phyloP scores from a whole-genome alignment of 2,797 vertebrate species.

The Macroramphosus scolopax region DNA sequence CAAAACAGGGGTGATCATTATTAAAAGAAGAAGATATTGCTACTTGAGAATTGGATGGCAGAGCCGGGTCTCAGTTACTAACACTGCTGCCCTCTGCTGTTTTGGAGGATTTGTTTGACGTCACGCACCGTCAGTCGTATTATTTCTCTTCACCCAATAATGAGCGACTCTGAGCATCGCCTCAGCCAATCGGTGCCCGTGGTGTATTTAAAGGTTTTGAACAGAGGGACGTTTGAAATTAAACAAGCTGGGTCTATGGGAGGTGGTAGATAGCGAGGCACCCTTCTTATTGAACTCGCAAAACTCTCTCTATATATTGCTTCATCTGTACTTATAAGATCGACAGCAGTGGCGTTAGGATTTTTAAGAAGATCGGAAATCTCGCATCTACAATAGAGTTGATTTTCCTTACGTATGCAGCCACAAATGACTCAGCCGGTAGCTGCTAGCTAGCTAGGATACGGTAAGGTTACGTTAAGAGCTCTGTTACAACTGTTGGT shows the following conservation, averaged over 20 bases:
- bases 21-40: too few relatives aligned
- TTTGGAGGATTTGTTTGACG: constrained; percentile 21
- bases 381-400: rapidly evolving
- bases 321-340: too few relatives aligned
- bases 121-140: not conserved
- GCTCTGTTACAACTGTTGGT: constrained; percentile 6
- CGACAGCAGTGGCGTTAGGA: not conserved
- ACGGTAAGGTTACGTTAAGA: not conserved
- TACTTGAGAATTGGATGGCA: too few relatives aligned
- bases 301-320: too few relatives aligned
- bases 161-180: not conserved
- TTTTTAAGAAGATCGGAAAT: not conserved
- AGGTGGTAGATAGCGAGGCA: not conserved
- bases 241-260: constrained; percentile 18
- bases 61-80: not conserved
- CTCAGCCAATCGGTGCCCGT: constrained; percentile 60
- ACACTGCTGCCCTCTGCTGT: constrained; percentile 24
- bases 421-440: constrained; percentile 4
- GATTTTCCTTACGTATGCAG: constrained; percentile 11
- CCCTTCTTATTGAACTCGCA: rapidly evolving
- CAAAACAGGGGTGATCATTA: too few relatives aligned
- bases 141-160: constrained; percentile 57
- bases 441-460: constrained; percentile 22
- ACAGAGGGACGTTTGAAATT: constrained; percentile 76
- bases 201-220: constrained; percentile 67